Percentiles rank a stretch among this genome's conserved stretches.
phyloP scores from a whole-genome alignment of 2,888 invertebrate genomes.

The Scaptomyza polygonia region DNA sequence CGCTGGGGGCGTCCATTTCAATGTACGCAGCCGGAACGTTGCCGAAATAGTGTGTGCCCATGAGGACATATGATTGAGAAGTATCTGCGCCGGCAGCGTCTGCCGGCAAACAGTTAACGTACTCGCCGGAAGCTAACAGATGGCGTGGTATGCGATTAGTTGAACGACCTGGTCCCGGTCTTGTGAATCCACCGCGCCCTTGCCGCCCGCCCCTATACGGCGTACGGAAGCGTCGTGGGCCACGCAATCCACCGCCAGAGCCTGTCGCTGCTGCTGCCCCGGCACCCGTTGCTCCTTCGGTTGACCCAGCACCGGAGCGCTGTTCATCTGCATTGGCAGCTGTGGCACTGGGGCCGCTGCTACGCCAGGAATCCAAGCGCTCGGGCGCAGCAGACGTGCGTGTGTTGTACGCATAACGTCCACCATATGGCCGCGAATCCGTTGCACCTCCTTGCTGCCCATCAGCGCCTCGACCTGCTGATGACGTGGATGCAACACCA shows the following conservation, averaged over 20 bases:
- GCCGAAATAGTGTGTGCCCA: conserved; percentile 84
- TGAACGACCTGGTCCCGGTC: conserved; percentile 83
- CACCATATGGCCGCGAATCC: conserved; percentile 72
- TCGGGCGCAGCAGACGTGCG: conserved; percentile 77
- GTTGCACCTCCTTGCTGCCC: conserved; percentile 61
- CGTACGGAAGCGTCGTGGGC: conserved; percentile 83
- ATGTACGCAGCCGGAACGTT: conserved; percentile 83
- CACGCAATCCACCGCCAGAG: conserved; percentile 58
- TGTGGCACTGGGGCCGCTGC: conserved; percentile 79
- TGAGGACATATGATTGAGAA: conserved; percentile 82
- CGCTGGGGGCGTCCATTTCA: conserved; percentile 85
- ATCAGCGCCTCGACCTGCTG: conserved; percentile 72
- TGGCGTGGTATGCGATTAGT: conserved; percentile 84
- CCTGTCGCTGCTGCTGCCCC: conserved; percentile 56
- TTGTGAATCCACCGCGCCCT: conserved; percentile 84
- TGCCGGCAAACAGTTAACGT: conserved; percentile 79
- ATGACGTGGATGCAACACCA: conserved; percentile 1
- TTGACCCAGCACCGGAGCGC: conserved; percentile 42
- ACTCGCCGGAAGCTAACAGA: conserved; percentile 82
- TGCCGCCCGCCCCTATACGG: conserved; percentile 82
- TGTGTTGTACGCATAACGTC: conserved; percentile 69
- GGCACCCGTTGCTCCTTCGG: conserved; percentile 50
- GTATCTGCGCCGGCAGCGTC: conserved; percentile 81
- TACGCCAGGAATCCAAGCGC: conserved; percentile 83
- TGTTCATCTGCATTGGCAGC: conserved; percentile 60